Percentiles rank a stretch among this genome's conserved stretches.
Conservation (phyloP, 2,888 invertebrate genomes). For the Pollenia labialis region DNA sequence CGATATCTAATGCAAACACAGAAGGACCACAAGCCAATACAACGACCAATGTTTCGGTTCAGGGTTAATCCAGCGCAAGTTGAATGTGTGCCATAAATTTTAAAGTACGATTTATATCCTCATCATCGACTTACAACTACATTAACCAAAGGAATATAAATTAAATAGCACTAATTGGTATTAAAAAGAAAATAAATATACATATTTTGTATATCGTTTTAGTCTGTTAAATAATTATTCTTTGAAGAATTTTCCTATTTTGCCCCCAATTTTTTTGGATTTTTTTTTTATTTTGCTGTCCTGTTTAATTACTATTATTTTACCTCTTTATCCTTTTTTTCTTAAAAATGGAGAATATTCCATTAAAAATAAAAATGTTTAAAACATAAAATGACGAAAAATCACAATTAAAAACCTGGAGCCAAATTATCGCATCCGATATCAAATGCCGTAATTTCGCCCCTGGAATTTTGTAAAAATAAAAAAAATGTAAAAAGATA, state of each 20-base stretch:
- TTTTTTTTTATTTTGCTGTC: constrained; percentile 33
- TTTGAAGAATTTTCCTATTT: constrained; percentile 43
- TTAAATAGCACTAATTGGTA: constrained; percentile 33
- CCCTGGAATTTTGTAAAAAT: constrained; percentile 42
- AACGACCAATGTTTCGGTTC: constrained; percentile 72
- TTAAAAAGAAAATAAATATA: constrained; percentile 17
- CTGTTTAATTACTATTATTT: constrained; percentile 1
- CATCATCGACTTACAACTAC: not conserved
- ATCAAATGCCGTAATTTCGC: too few relatives aligned
- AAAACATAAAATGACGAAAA: constrained; percentile 47
- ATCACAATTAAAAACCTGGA: constrained; percentile 9
- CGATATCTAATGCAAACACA: constrained; percentile 9
- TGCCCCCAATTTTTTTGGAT: constrained; percentile 10
- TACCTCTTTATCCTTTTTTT: constrained; percentile 14
- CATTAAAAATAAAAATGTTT: constrained; percentile 70
- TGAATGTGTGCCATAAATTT: constrained; percentile 38
- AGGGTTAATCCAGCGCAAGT: constrained; percentile 57
- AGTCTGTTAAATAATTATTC: constrained; percentile 29
- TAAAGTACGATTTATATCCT: not conserved
- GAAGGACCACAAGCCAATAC: constrained; percentile 49
- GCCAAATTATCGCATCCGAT: too few relatives aligned
- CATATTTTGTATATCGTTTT: not conserved
- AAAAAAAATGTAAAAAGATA: constrained; percentile 4
- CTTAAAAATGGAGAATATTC: constrained; percentile 65
- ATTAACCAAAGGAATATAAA: constrained; percentile 44